phyloP scores from a whole-genome alignment of 2,113 vertebrate genomes.

The Scopus umbretta region DNA sequence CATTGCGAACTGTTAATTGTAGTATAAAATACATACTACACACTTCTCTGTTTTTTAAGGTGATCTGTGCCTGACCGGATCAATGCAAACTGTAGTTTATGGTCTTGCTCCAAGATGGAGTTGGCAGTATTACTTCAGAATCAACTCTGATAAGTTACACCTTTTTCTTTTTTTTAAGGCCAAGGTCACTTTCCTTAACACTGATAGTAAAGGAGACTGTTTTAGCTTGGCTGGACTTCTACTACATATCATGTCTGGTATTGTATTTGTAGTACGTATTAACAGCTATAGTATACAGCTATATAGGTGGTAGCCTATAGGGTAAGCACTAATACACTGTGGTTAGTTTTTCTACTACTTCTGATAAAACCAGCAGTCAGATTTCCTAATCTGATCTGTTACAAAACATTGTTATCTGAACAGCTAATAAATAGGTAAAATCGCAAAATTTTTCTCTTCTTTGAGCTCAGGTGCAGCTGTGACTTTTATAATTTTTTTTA shows the following conservation, averaged over 20 bases:
- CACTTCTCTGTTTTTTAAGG: neutral
- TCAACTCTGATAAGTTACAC: neutral
- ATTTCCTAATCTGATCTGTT: neutral
- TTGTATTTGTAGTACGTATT: neutral
- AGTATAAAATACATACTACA: neutral
- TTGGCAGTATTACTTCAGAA: neutral
- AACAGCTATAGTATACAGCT: neutral
- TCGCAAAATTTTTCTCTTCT: neutral
- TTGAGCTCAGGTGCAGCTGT: conserved; percentile 13
- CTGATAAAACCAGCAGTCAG: neutral
- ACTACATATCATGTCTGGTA: neutral
- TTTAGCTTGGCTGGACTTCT: neutral
- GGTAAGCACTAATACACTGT: neutral
- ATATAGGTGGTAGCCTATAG: neutral
- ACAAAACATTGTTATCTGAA: neutral
- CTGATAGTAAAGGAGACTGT: neutral
- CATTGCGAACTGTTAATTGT: neutral
- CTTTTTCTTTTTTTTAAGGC: neutral
- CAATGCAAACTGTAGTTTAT: neutral
- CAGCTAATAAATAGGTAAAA: neutral
- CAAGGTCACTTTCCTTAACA: neutral
- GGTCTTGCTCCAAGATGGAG: neutral
- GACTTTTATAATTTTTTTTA: neutral
- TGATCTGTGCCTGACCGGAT: neutral
- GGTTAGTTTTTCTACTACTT: neutral